Base-by-base conservation (phyloP, 1,140 invertebrate genomes). In the Drosophila bocki region DNA sequence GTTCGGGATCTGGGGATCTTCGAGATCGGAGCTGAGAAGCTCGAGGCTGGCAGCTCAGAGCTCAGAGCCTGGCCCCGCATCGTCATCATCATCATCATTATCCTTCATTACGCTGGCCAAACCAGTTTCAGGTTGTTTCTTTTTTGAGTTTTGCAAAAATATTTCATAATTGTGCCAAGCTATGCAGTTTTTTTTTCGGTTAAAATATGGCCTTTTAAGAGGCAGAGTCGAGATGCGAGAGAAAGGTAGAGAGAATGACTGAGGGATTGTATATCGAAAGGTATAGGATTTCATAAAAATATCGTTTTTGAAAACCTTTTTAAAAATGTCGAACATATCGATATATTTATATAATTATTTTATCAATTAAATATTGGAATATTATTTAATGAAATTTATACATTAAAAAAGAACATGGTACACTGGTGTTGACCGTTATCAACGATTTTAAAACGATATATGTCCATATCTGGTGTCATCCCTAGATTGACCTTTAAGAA, bases 81-180 rank as follows among this genome's bases (percentile, higher is more conserved):
- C 68, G 56, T 74, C 70, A 74, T 74, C 70, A 74, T 74, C 70
- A 88, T 88, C 88, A 91, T 91, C 88, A 91, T 91, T 91, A 91
- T 91, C 88, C 88, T 88, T 91, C 88, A 91, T 91, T 91, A 91
- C 74, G 69, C 59, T 70, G 57, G 37, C 47, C 63, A 33, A 84
- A 88, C 86, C 75, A 78, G 85, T 85, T 88, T 54, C 37, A 33
- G 44, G 44, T 72, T 53, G 63, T 44, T 61, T 63, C 50, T 48
- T 59, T 48, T 77, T 70, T 62, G 44, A 60, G 60, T 69, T 72
- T 78, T 83, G 68, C 75, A 59, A 80, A 91, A 90, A 79, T 78
- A 90, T 91, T 86, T 90, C 76, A 90, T 91, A 91, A 91, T 91
- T 91, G 90, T 91, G 85, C 90, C 84, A 83, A 91, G 84, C 69